Evolutionary conservation across 2,797 vertebrate genomes (phyloP), one percentile per base, ranked within the genome.

Genomic region (Gastrophryne carolinensis): DNA sequence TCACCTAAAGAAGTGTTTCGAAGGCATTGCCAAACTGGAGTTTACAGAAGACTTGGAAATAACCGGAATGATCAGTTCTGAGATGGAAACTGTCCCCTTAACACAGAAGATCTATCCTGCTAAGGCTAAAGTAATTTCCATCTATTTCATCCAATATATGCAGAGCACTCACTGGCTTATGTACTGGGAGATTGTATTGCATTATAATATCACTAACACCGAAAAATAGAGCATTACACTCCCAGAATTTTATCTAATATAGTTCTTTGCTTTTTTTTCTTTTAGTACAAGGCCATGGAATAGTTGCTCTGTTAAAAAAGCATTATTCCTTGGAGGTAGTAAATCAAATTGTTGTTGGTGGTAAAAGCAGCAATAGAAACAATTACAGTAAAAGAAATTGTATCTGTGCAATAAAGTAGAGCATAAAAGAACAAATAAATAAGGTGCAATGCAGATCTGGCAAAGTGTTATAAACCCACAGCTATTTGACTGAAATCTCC

Each of bases 1-100:
- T 0, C 95, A 98, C 81, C 86, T 97, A 47, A 98, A 96, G 85
- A 98, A 97, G 80, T 98, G 96, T 84, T 98, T 98, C 79, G 94
- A 98, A 85, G 96, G 95, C 67, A 98, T 98, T 0, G 92, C 93
- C 64, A 94, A 90, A 74, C 89, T 98, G 78, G 89, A 96, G 35
- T 97, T 98, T 82, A 94, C 88, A 0, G 75, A 92, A 8, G 80
- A 86, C 47, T 49, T 94, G 84, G 92, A 90, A 72, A 96, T 98
- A 3, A 10, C 78, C 3, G 94, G 95, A 79, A 97, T 98, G 93
- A 92, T 95, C 84, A 97, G 95, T 84, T 97, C 95, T 0, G 95
- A 97, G 87, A 92, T 92, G 66, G 97, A 98, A 89, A 82, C 52
- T 0, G 89, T 98, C 29, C 91, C 93, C 71, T 94, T 96, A 69